A percentile compares a stretch with the other conserved stretches of the same genome.
Evolutionary conservation across 2,797 vertebrate genomes (phyloP).

Genomic region (Tapera naevia): DNA sequence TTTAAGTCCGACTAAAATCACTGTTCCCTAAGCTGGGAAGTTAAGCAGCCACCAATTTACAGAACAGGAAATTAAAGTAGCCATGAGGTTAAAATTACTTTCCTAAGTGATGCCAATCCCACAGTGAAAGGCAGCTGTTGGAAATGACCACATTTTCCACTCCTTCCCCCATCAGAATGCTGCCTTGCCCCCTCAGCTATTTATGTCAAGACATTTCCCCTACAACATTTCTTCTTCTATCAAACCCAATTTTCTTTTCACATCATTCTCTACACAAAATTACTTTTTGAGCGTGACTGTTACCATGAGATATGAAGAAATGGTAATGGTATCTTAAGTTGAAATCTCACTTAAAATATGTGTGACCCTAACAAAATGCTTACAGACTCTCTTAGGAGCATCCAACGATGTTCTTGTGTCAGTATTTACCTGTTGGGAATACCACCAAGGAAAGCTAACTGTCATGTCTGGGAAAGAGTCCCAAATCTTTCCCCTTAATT

Average conservation of each 20-base stretch:
- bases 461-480: neutral
- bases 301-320: neutral
- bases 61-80: slow-evolving; percentile 59
- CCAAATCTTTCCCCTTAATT: neutral
- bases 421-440: neutral
- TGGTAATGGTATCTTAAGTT: neutral
- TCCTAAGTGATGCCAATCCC: slow-evolving; percentile 33
- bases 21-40: neutral
- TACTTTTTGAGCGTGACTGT: neutral
- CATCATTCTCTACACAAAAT: neutral
- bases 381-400: neutral
- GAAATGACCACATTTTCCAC: slow-evolving; percentile 41
- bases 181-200: neutral
- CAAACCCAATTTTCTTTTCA: neutral
- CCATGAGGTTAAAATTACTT: slow-evolving; percentile 40
- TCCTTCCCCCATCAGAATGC: neutral
- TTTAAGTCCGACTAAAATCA: neutral
- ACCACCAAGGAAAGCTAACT: neutral
- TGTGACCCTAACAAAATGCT: neutral
- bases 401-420: neutral
- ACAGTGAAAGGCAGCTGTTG: slow-evolving; percentile 25
- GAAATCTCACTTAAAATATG: neutral
- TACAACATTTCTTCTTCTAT: neutral
- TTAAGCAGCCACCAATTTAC: slow-evolving; percentile 43
- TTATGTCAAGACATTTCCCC: neutral